A percentile compares a stretch with the other conserved stretches of the same genome.
Conservation (phyloP, 2,888 invertebrate genomes). For the Phasia obesa region DNA sequence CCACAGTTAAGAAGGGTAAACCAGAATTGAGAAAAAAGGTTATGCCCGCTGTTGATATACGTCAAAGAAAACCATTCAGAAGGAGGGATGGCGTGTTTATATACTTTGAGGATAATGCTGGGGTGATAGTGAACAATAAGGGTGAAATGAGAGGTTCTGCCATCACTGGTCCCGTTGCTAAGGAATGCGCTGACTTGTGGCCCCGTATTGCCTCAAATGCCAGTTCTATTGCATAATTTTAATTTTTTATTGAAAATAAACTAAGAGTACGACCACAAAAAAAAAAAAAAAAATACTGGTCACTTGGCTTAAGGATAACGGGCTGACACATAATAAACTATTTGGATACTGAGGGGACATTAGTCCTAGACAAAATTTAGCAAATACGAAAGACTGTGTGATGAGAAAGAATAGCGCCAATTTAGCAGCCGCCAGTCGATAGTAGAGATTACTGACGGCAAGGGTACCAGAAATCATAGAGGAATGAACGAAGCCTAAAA, state of each 20-base stretch:
- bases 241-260: slow-evolving; percentile 56
- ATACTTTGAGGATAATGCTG: slow-evolving; percentile 99
- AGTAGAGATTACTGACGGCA: too few relatives aligned
- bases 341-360: too few relatives aligned
- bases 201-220: slow-evolving; percentile 99
- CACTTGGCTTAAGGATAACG: too few relatives aligned
- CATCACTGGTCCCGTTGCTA: slow-evolving; percentile 99
- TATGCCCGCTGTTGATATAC: slow-evolving; percentile 99
- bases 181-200: slow-evolving; percentile 99
- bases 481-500: too few relatives aligned
- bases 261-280: slow-evolving; percentile 41
- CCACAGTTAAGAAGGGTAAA: slow-evolving; percentile 99
- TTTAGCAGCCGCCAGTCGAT: too few relatives aligned
- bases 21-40: slow-evolving; percentile 99
- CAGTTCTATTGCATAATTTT: slow-evolving; percentile 95
- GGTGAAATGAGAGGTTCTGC: slow-evolving; percentile 99
- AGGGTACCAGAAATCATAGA: too few relatives aligned
- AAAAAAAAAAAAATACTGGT: too few relatives aligned
- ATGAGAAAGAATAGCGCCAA: too few relatives aligned
- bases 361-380: too few relatives aligned
- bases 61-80: slow-evolving; percentile 98
- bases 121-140: slow-evolving; percentile 99
- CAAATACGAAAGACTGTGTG: too few relatives aligned
- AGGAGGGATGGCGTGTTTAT: slow-evolving; percentile 99
- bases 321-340: too few relatives aligned